Evolutionary conservation across 2,888 invertebrate species (phyloP).

Genomic region (Zeuzera pyrina): DNA sequence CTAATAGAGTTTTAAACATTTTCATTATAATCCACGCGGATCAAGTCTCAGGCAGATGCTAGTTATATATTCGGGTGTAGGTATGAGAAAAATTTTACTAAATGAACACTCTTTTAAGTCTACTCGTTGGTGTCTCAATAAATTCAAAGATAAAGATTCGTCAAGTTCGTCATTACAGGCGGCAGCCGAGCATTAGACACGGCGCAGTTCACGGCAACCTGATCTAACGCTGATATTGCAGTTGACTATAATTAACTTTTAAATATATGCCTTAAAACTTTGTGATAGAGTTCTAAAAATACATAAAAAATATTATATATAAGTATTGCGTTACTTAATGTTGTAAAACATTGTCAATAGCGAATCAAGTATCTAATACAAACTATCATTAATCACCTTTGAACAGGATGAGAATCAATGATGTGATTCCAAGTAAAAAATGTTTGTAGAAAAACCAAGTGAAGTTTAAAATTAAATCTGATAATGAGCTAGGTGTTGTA

Average conservation of each 20-base stretch:
- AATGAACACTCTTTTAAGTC: no score
- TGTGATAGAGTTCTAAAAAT: neutral
- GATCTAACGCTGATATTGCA: neutral
- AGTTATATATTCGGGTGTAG: no score
- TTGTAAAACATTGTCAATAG: neutral
- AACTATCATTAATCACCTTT: neutral
- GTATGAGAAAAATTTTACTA: no score
- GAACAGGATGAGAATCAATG: neutral
- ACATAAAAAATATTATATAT: neutral
- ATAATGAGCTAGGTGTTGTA: no score
- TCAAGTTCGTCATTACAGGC: constrained; percentile 20
- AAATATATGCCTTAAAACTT: constrained; percentile 6
- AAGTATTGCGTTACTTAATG: neutral
- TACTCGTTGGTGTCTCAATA: no score
- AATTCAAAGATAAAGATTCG: constrained; percentile 26
- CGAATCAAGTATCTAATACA: neutral
- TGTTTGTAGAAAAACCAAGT: neutral
- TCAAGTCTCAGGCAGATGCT: no score
- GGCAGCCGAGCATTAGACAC: constrained; percentile 27
- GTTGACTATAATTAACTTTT: constrained; percentile 4
- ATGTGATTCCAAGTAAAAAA: neutral
- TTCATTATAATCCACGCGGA: no score
- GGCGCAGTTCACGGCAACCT: constrained; percentile 16
- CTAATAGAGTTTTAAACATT: no score
- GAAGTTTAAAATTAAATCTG: no score